A percentile compares a stretch with the other conserved stretches of the same genome.
Evolutionary conservation across 1,140 invertebrate genomes (phyloP).

Genomic region (Nephila pilipes): DNA sequence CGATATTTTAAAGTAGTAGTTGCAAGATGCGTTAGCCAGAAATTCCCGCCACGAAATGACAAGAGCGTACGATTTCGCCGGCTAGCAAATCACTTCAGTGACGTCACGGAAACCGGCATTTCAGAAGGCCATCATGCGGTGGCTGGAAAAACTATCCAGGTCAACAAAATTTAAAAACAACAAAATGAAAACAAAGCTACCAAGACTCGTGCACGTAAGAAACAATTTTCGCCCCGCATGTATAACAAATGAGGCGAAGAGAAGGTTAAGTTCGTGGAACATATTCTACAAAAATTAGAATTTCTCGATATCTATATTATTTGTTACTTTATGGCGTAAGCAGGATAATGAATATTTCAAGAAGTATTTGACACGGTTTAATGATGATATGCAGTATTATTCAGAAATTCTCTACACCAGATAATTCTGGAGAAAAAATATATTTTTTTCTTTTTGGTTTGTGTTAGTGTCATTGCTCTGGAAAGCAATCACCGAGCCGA

Average conservation of each 20-base stretch:
- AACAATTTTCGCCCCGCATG: neutral
- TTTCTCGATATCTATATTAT: neutral
- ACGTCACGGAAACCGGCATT: conserved; percentile 24
- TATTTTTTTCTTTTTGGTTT: neutral
- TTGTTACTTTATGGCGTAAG: neutral
- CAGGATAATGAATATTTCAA: neutral
- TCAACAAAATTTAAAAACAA: conserved; percentile 1
- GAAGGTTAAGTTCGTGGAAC: neutral
- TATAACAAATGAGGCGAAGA: neutral
- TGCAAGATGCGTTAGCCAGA: neutral
- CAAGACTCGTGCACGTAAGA: neutral
- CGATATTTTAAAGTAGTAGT: neutral
- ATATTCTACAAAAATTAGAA: neutral
- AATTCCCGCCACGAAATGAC: conserved; percentile 47
- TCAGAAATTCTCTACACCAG: neutral
- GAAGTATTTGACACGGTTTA: conserved; percentile 12
- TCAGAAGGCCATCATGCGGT: conserved; percentile 49
- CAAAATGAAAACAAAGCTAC: neutral
- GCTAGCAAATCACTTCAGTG: neutral
- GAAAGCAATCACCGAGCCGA: neutral
- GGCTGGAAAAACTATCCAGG: conserved; percentile 10
- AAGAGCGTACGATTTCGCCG: conserved; percentile 2
- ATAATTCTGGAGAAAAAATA: neutral
- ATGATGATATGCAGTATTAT: neutral
- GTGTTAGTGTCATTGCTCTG: neutral